A percentile compares a stretch with the other conserved stretches of the same genome.
phyloP scores from a whole-genome alignment of 2,113 vertebrate genomes.

The Nothocercus julius region DNA sequence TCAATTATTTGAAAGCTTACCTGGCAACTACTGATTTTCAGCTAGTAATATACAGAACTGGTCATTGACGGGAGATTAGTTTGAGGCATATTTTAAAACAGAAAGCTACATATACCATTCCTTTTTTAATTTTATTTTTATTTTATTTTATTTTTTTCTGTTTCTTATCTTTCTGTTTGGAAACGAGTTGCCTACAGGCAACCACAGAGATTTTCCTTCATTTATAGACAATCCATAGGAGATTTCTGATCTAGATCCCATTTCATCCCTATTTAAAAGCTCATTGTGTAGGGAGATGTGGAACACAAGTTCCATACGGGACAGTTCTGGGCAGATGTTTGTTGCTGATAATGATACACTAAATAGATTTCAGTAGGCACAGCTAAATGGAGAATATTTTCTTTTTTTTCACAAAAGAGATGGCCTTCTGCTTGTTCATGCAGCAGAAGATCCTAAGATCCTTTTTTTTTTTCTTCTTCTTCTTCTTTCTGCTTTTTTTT shows the following conservation, averaged over 20 bases:
- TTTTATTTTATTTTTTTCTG: not conserved
- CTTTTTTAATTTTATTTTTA: not conserved
- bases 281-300: not conserved
- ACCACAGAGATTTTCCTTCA: slow-evolving; percentile 21
- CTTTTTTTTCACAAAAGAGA: not conserved
- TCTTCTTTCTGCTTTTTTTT: not conserved
- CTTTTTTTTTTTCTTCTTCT: not conserved
- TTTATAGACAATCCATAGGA: slow-evolving; percentile 19
- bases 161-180: slow-evolving; percentile 42
- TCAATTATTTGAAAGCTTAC: slow-evolving; percentile 30
- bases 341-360: slow-evolving; percentile 2
- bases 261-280: slow-evolving; percentile 61
- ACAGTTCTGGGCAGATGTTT: slow-evolving; percentile 54
- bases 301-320: slow-evolving; percentile 18
- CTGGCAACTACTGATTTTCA: not conserved
- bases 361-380: slow-evolving; percentile 6
- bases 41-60: not conserved
- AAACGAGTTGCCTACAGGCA: slow-evolving; percentile 35
- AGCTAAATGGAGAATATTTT: not conserved
- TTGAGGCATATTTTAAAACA: not conserved
- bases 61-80: slow-evolving; percentile 23
- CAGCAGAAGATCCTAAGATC: not conserved
- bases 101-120: not conserved
- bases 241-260: slow-evolving; percentile 47
- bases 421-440: not conserved